A percentile compares a stretch with the other conserved stretches of the same genome.
phyloP scores from a whole-genome alignment of 2,113 vertebrate genomes.

The Phoxinus phoxinus region DNA sequence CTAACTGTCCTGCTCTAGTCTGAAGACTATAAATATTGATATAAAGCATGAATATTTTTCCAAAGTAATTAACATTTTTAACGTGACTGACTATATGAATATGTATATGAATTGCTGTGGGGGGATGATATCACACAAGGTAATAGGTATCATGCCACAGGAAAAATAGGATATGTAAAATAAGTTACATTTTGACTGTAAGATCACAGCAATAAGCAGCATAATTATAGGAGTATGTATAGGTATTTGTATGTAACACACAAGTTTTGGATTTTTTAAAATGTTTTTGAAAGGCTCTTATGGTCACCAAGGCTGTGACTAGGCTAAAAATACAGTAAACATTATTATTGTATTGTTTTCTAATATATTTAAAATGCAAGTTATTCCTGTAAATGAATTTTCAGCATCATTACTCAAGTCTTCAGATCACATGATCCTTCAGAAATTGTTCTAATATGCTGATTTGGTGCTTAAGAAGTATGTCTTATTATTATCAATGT shows the following conservation, averaged over 20 bases:
- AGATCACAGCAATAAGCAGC: not conserved
- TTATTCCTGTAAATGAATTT: too few species aligned
- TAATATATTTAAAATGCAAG: too few species aligned
- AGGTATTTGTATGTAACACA: too few species aligned
- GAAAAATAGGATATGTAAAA: not conserved
- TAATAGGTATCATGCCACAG: conserved; percentile 24
- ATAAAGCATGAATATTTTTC: conserved; percentile 39
- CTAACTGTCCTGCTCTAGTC: conserved; percentile 3
- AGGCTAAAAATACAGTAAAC: not conserved
- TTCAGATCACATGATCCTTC: too few species aligned
- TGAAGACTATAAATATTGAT: conserved; percentile 27
- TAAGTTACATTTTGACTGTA: not conserved
- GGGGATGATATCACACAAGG: conserved; percentile 17
- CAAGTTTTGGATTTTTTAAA: too few species aligned
- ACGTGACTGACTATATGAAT: conserved; percentile 31
- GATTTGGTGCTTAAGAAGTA: not conserved
- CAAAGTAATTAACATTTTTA: conserved; percentile 37
- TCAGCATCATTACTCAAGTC: too few species aligned
- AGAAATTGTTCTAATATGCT: not conserved
- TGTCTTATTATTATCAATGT: not conserved
- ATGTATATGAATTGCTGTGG: conserved; percentile 22
- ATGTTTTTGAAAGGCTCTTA: too few species aligned
- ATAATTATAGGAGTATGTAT: not conserved
- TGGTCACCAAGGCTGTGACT: not conserved
- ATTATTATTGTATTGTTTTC: not conserved